Evolutionary conservation across 2,797 vertebrate genomes (phyloP).

Genomic region (Falco biarmicus): DNA sequence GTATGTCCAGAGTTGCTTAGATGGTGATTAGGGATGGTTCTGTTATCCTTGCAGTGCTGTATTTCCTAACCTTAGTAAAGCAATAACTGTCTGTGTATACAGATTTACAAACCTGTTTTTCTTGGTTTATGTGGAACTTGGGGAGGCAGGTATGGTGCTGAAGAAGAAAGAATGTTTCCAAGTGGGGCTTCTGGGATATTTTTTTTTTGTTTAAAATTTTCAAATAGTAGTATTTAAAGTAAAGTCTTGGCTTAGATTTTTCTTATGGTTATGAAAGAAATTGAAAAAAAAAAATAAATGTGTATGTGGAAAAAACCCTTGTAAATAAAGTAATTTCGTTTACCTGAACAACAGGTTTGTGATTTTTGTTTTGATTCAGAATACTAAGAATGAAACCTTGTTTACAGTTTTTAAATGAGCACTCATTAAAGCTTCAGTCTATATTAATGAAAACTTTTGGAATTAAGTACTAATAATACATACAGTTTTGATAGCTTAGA

Average conservation of each 20-base stretch:
- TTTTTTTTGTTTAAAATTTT: neutral
- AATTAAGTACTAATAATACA: neutral
- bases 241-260: neutral
- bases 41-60: neutral
- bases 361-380: neutral
- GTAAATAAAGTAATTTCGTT: neutral
- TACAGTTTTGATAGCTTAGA: neutral
- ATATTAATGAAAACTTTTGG: neutral
- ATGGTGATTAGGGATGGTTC: neutral
- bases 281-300: neutral
- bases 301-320: neutral
- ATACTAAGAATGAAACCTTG: neutral
- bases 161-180: neutral
- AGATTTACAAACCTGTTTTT: neutral
- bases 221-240: neutral
- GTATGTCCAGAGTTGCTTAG: neutral
- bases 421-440: rapidly evolving
- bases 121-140: neutral
- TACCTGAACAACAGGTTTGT: neutral
- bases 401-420: neutral
- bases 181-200: neutral
- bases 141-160: neutral
- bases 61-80: neutral
- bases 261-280: neutral
- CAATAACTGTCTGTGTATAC: neutral